Base-by-base conservation (phyloP, 2,113 vertebrate species). In the Erythrocercus mccallii region DNA sequence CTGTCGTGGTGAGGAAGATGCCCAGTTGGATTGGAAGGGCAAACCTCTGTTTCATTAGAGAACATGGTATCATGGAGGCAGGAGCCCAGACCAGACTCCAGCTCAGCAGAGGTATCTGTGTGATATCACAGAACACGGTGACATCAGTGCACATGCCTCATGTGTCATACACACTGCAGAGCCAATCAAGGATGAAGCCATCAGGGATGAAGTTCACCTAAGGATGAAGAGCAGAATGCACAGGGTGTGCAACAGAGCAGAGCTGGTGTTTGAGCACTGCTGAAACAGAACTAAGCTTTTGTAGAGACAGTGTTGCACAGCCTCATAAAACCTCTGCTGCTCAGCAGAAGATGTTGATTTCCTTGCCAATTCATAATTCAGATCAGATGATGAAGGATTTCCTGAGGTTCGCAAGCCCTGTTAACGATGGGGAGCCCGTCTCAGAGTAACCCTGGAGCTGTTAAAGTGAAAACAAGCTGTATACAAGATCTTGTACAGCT, bases 281-380 rank as follows among this genome's bases (percentile, higher is more conserved):
- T 7, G 22, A 89, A 92, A 83, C 30, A 83, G 61, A 94, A 15
- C 69, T 81, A 76, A 82, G 81, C 58, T 96, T 93, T 79, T 71
- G 80, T 17, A 31, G 42, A 90, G 81, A 71, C 68, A 68, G n/a
- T 16, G 27, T 40, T 90, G 37, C 65, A 86, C 47, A 90, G 76
- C 51, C 58, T 88, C 12, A 20, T 64, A 86, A 94, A 93, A 92
- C 51, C 88, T 87, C 64, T 66, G 74, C 60, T 62, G 72, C 77
- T 90, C 56, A 86, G 66, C 54, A 74, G 81, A 94, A 84, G 74
- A 95, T 58, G 57, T 50, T 51, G 60, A 58, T 86, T 92, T 88
- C 60, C 33, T 33, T 87, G 80, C 89, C 90, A 95, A 74, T 81
- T 60, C 53, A 28, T 96, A 95, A 95, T 84, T 92, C 80, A 64